Evolutionary conservation across 2,888 invertebrate species (phyloP), one percentile per base, ranked within the genome.

Genomic region (Meliscaeva auricollis): DNA sequence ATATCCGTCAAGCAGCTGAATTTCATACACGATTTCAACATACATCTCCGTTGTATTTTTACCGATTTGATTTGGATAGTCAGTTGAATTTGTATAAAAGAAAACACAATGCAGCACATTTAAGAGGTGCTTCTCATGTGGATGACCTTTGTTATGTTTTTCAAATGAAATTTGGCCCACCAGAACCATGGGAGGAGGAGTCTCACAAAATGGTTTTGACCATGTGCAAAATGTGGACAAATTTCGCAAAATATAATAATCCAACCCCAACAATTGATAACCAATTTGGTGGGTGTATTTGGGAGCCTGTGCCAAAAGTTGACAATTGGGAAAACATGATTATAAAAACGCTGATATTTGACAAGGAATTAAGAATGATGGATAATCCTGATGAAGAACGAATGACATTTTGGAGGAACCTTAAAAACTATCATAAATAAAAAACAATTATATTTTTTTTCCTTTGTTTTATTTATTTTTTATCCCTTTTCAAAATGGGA

Each of bases 91-190:
- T 92, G 78, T 88, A 92, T 30, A 94, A 94, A 87, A 92, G 91
- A 48, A 60, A 80, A 38, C 41, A n/a, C 1, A 48, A 91, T 13
- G 91, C 93, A 15, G 76, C 91, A 3, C 90, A 92, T 1, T 22
- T 88, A 6, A 88, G 90, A 89, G 94, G 94, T 2, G 93, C 94
- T 0, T 92, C 93, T 69, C 94, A 94, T 87, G 93, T 92, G 0
- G 94, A 94, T 87, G 94, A 94, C 0, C 89, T 93, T 1, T 93
- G 93, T 6, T 94, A 94, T 87, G 83, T 94, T 13, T 92, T 94
- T 20, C 93, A 92, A 84, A 89, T 89, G 87, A 70, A 70, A 0
- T 84, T 82, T 8, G 72, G 20, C 8, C 66, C 56, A 11, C 74
- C 72, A 6, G 87, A 83, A 0, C 64, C 88, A 0, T 88, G 89